Evolutionary conservation across 2,113 vertebrate genomes (phyloP), one percentile per base, ranked within the genome.

Genomic region (Oostethus manadensis): DNA sequence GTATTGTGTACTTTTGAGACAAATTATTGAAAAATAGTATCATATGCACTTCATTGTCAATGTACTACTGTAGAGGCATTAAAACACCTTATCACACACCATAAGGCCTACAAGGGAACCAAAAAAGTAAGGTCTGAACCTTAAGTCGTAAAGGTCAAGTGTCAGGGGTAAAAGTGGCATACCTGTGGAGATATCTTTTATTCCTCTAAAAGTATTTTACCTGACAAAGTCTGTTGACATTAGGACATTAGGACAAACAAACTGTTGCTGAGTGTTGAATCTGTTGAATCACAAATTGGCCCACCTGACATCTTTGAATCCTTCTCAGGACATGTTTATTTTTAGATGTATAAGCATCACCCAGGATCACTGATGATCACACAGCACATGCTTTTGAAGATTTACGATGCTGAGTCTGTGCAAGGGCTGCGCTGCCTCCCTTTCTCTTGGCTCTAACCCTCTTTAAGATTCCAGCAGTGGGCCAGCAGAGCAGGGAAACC

Each of bases 391-490:
- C 49, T 67, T 60, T 51, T 48, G 23, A 63, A 54, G 22, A 58
- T 74, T 56, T 54, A 23, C 40, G 48, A 64, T 21, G 40, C 33
- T 62, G 10, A 53, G 65, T n/a, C 18, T 68, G 50, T 56, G 46
- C 57, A 23, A 40, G 49, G 21, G 42, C 55, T 60, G 38, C 43
- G 13, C 33, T 53, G 61, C 66, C 18, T 70, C 65, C 35, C 40
- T 66, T 51, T 58, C 56, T 64, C 85, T 81, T 85, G 78, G 75
- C 71, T 61, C 66, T 58, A 60, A 73, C 65, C 76, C 79, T 83
- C 78, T 76, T 79, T 70, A 77, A 67, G 77, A 86, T 86, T 88
- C 84, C 86, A 75, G 66, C 64, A 70, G 77, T 77, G 67, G 76
- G 77, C 73, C 73, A 76, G 81, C 51, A 44, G 74, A 74, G 70